A percentile compares a stretch with the other conserved stretches of the same genome.
Conservation (phyloP, 1,140 invertebrate genomes). For the Dysdera silvatica region DNA sequence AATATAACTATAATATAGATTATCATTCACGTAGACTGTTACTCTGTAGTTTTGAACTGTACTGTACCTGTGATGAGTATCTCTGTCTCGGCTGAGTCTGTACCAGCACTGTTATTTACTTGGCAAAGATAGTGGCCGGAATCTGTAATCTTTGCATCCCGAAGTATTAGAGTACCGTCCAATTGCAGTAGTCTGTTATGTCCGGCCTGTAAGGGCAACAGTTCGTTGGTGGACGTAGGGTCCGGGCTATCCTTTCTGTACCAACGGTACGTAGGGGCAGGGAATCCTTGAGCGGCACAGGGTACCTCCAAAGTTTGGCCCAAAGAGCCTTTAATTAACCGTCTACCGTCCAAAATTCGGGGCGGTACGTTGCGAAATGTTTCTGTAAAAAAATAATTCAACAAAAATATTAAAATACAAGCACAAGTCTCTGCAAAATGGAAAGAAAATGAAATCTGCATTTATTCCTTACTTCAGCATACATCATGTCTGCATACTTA, state of each 20-base stretch:
- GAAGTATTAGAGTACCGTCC: slow-evolving; percentile 33
- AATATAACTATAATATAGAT: no score
- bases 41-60: no score
- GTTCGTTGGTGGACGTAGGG: not conserved
- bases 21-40: no score
- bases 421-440: no score
- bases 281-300: slow-evolving; percentile 42
- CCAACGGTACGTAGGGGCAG: slow-evolving; percentile 36
- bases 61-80: slow-evolving; percentile 34
- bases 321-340: slow-evolving; percentile 34
- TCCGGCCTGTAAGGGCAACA: slow-evolving; percentile 28
- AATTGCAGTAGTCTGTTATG: slow-evolving; percentile 33
- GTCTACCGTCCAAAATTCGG: slow-evolving; percentile 29
- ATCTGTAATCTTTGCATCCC: slow-evolving; percentile 27
- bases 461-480: no score
- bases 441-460: no score
- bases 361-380: slow-evolving; percentile 35
- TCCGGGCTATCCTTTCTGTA: slow-evolving; percentile 11
- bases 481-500: no score
- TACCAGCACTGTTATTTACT: slow-evolving; percentile 34
- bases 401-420: not conserved
- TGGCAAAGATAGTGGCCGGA: slow-evolving; percentile 34
- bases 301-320: slow-evolving; percentile 41
- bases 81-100: slow-evolving; percentile 33
- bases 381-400: slow-evolving; percentile 27